Evolutionary conservation across 2,888 invertebrate species (phyloP).

Genomic region (Pandemis cinnamomeana): DNA sequence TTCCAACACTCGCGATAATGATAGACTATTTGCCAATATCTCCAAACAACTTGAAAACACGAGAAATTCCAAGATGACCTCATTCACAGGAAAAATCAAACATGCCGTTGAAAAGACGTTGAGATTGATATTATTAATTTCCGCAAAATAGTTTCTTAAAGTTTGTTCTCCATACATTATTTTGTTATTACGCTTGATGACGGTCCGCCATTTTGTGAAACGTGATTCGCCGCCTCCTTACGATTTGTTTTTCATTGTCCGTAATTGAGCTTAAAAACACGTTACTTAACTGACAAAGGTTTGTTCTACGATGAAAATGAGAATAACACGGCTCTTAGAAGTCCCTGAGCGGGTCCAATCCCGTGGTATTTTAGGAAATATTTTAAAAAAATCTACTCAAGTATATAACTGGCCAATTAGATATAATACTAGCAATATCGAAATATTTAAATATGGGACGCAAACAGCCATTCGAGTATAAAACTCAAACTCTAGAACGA

Average conservation of each 20-base stretch:
- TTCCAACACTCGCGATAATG: neutral
- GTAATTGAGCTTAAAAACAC: constrained; percentile 8
- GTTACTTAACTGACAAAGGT: neutral
- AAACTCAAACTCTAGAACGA: constrained; percentile 22
- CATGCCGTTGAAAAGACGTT: neutral
- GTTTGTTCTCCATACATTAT: constrained; percentile 18
- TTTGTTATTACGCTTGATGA: constrained; percentile 30
- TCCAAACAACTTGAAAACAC: constrained; percentile 2
- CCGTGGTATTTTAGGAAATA: neutral
- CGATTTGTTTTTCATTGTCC: constrained; percentile 17
- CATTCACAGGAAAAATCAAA: neutral
- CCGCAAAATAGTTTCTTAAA: neutral
- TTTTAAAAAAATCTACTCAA: neutral
- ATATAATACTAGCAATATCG: neutral
- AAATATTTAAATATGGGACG: constrained; percentile 17
- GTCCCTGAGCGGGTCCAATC: neutral
- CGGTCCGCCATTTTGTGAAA: constrained; percentile 44
- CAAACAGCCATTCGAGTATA: constrained; percentile 12
- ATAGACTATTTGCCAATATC: neutral
- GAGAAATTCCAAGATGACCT: neutral
- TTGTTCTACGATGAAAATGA: neutral
- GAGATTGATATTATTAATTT: neutral
- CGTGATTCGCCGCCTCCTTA: constrained; percentile 29
- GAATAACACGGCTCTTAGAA: neutral
- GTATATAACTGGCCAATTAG: neutral